These are phyloP conservation scores for Scomberomorus guttatus DNA, from an alignment of 2,797 vertebrate species.

Conservation along the genomic window DNA sequence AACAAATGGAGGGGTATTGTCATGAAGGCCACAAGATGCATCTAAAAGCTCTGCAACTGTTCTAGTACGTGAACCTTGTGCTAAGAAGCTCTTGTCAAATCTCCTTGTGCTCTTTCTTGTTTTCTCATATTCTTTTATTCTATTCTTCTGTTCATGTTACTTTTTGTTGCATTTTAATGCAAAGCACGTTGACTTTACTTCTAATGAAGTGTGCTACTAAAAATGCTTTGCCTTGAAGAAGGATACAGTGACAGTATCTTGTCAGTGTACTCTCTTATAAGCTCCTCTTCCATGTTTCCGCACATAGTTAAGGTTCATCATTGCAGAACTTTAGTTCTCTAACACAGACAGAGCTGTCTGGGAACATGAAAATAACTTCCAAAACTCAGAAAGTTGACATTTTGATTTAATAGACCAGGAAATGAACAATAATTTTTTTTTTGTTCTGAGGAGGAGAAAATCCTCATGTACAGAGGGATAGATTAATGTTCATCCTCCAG, in stretches of 20 bases:
- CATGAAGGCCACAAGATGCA: not conserved
- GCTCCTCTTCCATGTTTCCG: not conserved
- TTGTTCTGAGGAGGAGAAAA: slow-evolving; percentile 27
- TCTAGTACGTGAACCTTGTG: no score
- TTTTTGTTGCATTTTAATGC: not conserved
- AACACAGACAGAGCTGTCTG: not conserved
- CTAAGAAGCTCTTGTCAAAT: not conserved
- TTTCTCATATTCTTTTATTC: not conserved
- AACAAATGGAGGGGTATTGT: not conserved
- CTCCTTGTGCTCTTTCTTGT: not conserved
- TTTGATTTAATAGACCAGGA: slow-evolving; percentile 39
- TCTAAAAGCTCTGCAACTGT: not conserved
- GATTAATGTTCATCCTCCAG: slow-evolving; percentile 63
- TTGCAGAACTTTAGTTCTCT: not conserved
- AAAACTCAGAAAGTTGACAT: slow-evolving; percentile 16
- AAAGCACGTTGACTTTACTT: not conserved
- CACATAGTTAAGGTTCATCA: not conserved
- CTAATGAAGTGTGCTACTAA: not conserved
- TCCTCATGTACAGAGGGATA: slow-evolving; percentile 12
- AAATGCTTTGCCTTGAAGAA: not conserved
- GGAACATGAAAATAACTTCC: not conserved
- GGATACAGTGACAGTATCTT: no score
- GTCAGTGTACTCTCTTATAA: no score
- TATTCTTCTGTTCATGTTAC: not conserved
- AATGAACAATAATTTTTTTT: slow-evolving; percentile 2